Percentiles rank a stretch among this genome's conserved stretches.
Evolutionary conservation across 2,888 invertebrate species (phyloP).

Genomic region (Cheiracanthium punctorium): DNA sequence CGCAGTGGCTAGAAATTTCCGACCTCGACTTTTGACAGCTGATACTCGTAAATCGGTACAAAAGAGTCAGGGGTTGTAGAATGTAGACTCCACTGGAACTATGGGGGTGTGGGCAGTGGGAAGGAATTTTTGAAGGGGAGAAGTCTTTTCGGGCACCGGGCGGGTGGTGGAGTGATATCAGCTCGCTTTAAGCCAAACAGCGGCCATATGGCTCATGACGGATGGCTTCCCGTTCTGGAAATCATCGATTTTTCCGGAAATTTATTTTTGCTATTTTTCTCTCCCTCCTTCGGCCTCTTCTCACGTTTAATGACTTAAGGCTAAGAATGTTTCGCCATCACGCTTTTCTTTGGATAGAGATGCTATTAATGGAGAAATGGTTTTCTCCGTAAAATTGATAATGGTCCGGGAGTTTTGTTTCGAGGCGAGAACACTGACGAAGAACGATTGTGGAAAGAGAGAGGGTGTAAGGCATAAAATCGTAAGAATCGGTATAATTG

Average conservation of each 20-base stretch:
- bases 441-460: too few relatives aligned
- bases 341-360: slow-evolving; percentile 43
- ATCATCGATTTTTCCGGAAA: slow-evolving; percentile 53
- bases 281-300: slow-evolving; percentile 4
- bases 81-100: neutral
- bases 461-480: too few relatives aligned
- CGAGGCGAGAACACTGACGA: too few relatives aligned
- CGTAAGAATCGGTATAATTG: too few relatives aligned
- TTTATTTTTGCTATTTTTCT: slow-evolving; percentile 52
- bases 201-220: slow-evolving; percentile 61
- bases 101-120: slow-evolving; percentile 23
- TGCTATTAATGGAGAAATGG: slow-evolving; percentile 57
- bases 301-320: slow-evolving; percentile 65
- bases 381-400: slow-evolving; percentile 60
- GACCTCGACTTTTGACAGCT: slow-evolving; percentile 56
- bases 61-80: slow-evolving; percentile 36
- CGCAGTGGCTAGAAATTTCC: slow-evolving; percentile 22
- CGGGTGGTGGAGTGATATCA: slow-evolving; percentile 19
- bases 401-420: slow-evolving; percentile 13
- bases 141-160: neutral
- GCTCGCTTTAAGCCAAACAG: slow-evolving; percentile 41
- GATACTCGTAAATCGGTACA: slow-evolving; percentile 66
- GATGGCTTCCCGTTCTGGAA: slow-evolving; percentile 58
- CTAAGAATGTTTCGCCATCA: slow-evolving; percentile 50
- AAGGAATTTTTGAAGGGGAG: neutral